A percentile compares a stretch with the other conserved stretches of the same genome.
Evolutionary conservation across 2,888 invertebrate genomes (phyloP).

Genomic region (Branchellion lobata): DNA sequence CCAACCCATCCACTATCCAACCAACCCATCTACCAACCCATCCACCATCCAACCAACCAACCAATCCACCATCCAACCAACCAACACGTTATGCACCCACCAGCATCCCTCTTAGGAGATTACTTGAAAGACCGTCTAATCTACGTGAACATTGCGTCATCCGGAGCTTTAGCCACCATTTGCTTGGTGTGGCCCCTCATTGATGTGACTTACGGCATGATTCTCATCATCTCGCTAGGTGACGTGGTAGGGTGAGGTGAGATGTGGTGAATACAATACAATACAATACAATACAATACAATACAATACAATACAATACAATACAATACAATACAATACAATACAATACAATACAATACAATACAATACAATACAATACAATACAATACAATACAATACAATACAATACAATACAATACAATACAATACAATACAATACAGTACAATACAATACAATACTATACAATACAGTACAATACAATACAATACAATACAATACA

Average conservation of each 20-base stretch:
- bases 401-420: conserved; percentile 48
- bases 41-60: not conserved
- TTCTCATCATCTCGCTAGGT: conserved; percentile 52
- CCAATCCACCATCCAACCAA: not conserved
- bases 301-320: conserved; percentile 51
- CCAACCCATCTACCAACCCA: not conserved
- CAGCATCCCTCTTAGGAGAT: conserved; percentile 54
- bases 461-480: too few relatives aligned
- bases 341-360: conserved; percentile 50
- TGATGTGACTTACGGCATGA: conserved; percentile 53
- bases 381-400: conserved; percentile 45
- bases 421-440: conserved; percentile 49
- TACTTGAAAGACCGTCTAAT: conserved; percentile 54
- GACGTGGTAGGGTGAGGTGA: conserved; percentile 12
- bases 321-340: conserved; percentile 51
- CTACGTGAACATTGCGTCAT: conserved; percentile 52
- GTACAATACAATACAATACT: too few relatives aligned
- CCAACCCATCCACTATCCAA: too few relatives aligned
- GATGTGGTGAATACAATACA: conserved; percentile 45
- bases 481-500: too few relatives aligned
- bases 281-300: conserved; percentile 50
- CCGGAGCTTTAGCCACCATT: conserved; percentile 52
- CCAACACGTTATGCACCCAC: not conserved
- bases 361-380: conserved; percentile 50
- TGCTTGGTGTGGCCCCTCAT: conserved; percentile 54